Evolutionary conservation across 2,113 vertebrate species (phyloP).

Genomic region (Pomatorhinus ruficollis): DNA sequence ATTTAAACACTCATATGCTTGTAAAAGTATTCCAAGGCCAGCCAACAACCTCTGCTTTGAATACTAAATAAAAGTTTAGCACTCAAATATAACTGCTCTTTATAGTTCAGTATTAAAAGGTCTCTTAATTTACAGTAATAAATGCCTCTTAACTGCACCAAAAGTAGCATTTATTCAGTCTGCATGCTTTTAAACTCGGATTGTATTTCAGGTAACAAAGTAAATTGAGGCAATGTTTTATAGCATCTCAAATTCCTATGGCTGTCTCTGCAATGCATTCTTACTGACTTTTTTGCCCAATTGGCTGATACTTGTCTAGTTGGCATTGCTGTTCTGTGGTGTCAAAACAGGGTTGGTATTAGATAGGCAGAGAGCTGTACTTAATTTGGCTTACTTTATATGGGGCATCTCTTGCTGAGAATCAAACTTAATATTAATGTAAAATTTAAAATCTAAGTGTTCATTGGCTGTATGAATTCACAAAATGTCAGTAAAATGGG

Average conservation of each 20-base stretch:
- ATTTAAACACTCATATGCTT: slow-evolving; percentile 37
- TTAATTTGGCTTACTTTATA: slow-evolving; percentile 23
- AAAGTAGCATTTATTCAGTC: slow-evolving; percentile 39
- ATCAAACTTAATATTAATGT: slow-evolving; percentile 2
- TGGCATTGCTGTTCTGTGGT: background rate
- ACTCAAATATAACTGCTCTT: slow-evolving; percentile 35
- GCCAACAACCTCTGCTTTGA: slow-evolving; percentile 52
- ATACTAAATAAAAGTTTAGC: slow-evolving; percentile 18
- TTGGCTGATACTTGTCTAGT: background rate
- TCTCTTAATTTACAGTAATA: slow-evolving; percentile 22
- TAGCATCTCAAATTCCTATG: background rate
- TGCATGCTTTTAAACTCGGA: slow-evolving; percentile 64
- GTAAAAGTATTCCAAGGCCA: slow-evolving; percentile 49
- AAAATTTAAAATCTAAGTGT: background rate
- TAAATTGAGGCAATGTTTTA: slow-evolving; percentile 12
- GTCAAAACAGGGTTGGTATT: slow-evolving; percentile 5
- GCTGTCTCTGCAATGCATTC: slow-evolving; percentile 13
- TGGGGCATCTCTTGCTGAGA: slow-evolving; percentile 22
- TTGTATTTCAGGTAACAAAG: slow-evolving; percentile 58
- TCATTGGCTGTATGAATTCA: slow-evolving; percentile 47
- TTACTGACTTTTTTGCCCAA: slow-evolving; percentile 12
- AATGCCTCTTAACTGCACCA: slow-evolving; percentile 28
- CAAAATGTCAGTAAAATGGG: slow-evolving; percentile 1
- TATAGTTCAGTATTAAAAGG: slow-evolving; percentile 29
- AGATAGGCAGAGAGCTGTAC: slow-evolving; percentile 1